Percentiles rank a stretch among this genome's conserved stretches.
phyloP scores from a whole-genome alignment of 2,113 vertebrate species.

The Oostethus manadensis region DNA sequence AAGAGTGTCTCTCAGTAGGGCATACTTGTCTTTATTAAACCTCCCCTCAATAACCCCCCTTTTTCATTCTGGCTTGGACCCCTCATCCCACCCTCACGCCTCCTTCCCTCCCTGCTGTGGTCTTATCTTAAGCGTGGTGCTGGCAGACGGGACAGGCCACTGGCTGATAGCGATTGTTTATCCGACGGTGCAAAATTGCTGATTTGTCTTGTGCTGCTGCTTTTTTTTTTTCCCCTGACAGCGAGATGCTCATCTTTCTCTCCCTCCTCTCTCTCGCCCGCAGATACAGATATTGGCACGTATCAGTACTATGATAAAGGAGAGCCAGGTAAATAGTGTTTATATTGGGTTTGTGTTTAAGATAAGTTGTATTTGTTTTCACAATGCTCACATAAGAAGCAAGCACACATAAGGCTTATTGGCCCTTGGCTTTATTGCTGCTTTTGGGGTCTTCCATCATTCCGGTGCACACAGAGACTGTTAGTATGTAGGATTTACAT shows the following conservation, averaged over 20 bases:
- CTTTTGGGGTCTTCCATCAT: conserved; percentile 25
- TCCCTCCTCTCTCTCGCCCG: conserved; percentile 34
- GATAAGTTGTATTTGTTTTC: conserved; percentile 55
- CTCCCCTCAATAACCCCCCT: conserved; percentile 25
- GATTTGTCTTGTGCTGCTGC: conserved; percentile 60
- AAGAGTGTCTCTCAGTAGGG: conserved; percentile 44
- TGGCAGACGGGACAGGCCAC: conserved; percentile 67
- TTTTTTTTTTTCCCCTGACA: conserved; percentile 54
- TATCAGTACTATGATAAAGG: conserved; percentile 89
- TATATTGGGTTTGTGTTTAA: conserved; percentile 62
- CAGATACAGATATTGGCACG: conserved; percentile 90
- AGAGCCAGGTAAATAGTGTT: conserved; percentile 81
- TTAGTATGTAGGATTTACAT: conserved; percentile 55
- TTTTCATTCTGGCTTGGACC: conserved; percentile 24
- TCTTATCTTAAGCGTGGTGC: conserved; percentile 65
- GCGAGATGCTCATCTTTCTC: conserved; percentile 56
- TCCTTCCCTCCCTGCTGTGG: conserved; percentile 31
- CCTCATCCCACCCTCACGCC: background rate
- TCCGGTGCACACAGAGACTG: conserved; percentile 43
- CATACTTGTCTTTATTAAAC: conserved; percentile 64
- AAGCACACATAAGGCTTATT: conserved; percentile 34
- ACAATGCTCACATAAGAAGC: conserved; percentile 14
- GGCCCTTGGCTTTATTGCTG: background rate
- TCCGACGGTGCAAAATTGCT: conserved; percentile 68
- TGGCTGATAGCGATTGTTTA: conserved; percentile 71